Evolutionary conservation across 1,140 invertebrate species (phyloP).

Genomic region (Caenorhabditis brenneri): DNA sequence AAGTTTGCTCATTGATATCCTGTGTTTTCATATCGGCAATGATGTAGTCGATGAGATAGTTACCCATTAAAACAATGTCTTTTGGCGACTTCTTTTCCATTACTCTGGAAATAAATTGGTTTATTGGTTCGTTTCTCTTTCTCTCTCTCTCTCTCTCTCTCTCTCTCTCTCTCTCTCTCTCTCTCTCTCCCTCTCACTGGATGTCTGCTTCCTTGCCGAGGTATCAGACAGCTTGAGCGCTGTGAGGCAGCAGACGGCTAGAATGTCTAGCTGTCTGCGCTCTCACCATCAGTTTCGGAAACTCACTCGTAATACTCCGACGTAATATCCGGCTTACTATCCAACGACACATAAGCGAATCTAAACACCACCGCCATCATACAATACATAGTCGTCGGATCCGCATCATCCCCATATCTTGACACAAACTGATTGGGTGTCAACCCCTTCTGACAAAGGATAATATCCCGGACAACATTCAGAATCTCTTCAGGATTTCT

Average conservation of each 20-base stretch:
- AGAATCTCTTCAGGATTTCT: neutral
- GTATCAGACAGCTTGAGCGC: no score
- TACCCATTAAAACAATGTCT: conserved; percentile 37
- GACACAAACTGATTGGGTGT: neutral
- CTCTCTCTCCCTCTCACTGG: no score
- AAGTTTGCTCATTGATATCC: conserved; percentile 14
- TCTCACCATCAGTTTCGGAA: neutral
- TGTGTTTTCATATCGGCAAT: neutral
- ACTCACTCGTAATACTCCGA: neutral
- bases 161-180: no score
- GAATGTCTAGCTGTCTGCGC: no score
- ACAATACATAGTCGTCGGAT: neutral
- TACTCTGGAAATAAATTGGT: conserved; percentile 7
- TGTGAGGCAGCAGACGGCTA: no score
- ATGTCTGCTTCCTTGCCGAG: no score
- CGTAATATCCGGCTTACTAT: neutral
- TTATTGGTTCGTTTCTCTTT: no score
- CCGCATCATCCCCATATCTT: neutral
- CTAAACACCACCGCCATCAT: conserved; percentile 19
- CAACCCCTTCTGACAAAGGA: neutral
- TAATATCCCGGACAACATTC: no score
- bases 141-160: no score
- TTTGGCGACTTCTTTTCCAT: conserved; percentile 38
- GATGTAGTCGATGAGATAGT: conserved; percentile 40
- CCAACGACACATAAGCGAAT: neutral